Percentiles rank a stretch among this genome's conserved stretches.
Evolutionary conservation across 1,140 invertebrate species (phyloP).

Genomic region (Hestina assimilis): DNA sequence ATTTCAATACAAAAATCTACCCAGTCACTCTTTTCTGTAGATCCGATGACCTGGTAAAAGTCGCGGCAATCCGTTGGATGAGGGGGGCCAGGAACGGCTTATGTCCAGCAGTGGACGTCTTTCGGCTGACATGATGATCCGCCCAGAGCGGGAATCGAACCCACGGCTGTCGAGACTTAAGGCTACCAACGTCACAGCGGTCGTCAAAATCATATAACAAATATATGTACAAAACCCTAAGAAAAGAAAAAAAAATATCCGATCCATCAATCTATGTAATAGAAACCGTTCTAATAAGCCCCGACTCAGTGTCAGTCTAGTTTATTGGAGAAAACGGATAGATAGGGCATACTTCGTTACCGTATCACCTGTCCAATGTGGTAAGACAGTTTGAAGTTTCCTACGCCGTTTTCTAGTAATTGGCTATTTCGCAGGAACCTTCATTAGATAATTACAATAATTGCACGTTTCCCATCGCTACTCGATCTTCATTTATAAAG

Average conservation of each 20-base stretch:
- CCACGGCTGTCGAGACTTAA: too few species aligned
- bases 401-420: slow-evolving; percentile 7
- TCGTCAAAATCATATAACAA: not conserved
- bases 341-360: slow-evolving; percentile 23
- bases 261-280: slow-evolving; percentile 26
- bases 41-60: too few species aligned
- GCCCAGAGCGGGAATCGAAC: too few species aligned
- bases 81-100: too few species aligned
- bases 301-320: slow-evolving; percentile 22
- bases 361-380: slow-evolving; percentile 1
- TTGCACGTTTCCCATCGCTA: slow-evolving; percentile 2
- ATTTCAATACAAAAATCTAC: too few species aligned
- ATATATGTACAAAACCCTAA: not conserved
- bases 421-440: slow-evolving; percentile 9
- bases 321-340: slow-evolving; percentile 21
- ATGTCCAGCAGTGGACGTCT: too few species aligned
- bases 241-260: not conserved
- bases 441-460: slow-evolving; percentile 7
- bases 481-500: slow-evolving; percentile 1
- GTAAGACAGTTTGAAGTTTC: slow-evolving; percentile 7
- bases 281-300: slow-evolving; percentile 26
- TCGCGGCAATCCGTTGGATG: too few species aligned
- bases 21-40: too few species aligned
- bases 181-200: too few species aligned
- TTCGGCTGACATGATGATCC: too few species aligned